A percentile compares a stretch with the other conserved stretches of the same genome.
phyloP scores from a whole-genome alignment of 2,888 invertebrate genomes.

The Lasioglossum vierecki region DNA sequence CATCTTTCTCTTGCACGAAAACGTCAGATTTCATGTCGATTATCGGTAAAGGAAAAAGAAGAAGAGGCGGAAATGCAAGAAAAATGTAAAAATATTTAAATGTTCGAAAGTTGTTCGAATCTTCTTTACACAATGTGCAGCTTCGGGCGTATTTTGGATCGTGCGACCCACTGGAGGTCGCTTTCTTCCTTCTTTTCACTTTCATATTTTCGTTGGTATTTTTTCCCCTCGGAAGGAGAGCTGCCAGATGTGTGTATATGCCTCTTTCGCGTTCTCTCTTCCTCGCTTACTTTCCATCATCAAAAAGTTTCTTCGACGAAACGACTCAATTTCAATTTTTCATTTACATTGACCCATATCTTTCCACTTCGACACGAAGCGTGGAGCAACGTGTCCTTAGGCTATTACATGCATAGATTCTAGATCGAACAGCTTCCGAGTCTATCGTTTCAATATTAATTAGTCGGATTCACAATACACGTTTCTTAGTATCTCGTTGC shows the following conservation, averaged over 20 bases:
- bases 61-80: not conserved
- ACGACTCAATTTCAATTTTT: conserved; percentile 1
- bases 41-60: too few species aligned
- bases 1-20: not conserved
- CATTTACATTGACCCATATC: not conserved
- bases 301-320: not conserved
- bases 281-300: not conserved
- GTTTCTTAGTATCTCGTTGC: not conserved
- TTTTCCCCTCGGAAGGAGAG: conserved; percentile 47
- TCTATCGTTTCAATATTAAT: not conserved
- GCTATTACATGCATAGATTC: not conserved
- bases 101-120: not conserved
- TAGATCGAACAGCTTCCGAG: not conserved
- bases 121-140: not conserved
- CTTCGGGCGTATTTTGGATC: conserved; percentile 70
- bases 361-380: not conserved
- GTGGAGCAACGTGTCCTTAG: not conserved
- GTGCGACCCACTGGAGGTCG: conserved; percentile 73
- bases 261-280: conserved; percentile 40
- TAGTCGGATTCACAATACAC: not conserved
- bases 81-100: not conserved
- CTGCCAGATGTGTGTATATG: conserved; percentile 53
- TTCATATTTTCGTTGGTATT: conserved; percentile 78
- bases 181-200: conserved; percentile 81
- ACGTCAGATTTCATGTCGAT: not conserved